Base-by-base conservation (phyloP, 1,140 invertebrate species). In the Drosophila tani region DNA sequence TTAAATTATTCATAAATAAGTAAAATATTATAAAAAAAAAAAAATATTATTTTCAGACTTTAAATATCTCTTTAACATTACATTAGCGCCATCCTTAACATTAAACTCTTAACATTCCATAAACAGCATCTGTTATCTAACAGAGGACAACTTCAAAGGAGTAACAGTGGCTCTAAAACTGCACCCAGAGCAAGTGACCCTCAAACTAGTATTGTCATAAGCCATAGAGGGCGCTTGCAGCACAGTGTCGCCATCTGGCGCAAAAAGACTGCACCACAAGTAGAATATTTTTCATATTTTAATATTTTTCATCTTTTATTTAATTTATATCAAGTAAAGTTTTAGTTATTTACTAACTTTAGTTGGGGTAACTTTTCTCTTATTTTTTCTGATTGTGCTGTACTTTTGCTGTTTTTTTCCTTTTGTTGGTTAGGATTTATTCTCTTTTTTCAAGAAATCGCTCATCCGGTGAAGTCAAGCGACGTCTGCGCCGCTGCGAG, bases 401-500 rank as follows among this genome's bases (percentile, higher is more conserved):
- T 46, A 21, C 38, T 17, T 66, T 41, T 47, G 11, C 24, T 70
- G 24, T 15, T 47, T 43, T 40, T 50, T 35, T 51, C 15, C 19
- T 27, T 35, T 9, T 11, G 9, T 11, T 35, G 2, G 11, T 17
- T 66, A 17, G 27, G 19, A 32, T n/a, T 17, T 53, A 12, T 59
- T 51, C 11, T 2, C 32, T 55, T 50, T 51, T 55, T 27, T 38
- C 27, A 45, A 49, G n/a, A 55, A 46, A 53, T 53, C 49, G 65
- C 57, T 64, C 53, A 64, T 79, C 65, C 43, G 66, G 7, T 43
- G 32, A 56, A 51, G 57, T 63, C 43, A 55, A 81, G 47, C 58
- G 77, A 88, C 87, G 87, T 87, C 82, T 87, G 87, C 76, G 77
- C 82, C 55, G 70, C 70, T 70, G 68, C 57, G 71, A 87, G 74